A percentile compares a stretch with the other conserved stretches of the same genome.
Conservation (phyloP, 37 sponge, comb jelly and placozoan species). For the Ianthella basta region DNA sequence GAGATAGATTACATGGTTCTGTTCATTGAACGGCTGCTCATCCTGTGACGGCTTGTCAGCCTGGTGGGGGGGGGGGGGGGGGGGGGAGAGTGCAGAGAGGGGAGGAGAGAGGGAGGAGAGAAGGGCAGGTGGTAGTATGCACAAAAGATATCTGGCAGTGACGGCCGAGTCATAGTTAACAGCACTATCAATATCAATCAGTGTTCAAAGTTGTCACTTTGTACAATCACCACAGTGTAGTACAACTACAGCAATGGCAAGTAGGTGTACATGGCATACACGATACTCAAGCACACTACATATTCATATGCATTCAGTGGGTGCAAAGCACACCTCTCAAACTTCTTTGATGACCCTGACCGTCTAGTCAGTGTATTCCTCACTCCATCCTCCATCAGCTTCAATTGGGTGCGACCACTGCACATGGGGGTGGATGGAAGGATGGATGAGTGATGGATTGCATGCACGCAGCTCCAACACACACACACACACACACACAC, state of each 20-base stretch:
- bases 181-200: too few species aligned
- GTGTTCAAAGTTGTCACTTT: too few species aligned
- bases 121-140: too few species aligned
- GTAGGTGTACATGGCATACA: too few species aligned
- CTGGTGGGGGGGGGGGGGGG: background rate
- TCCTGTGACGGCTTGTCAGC: slow-evolving; percentile 1
- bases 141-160: too few species aligned
- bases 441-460: background rate
- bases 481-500: slow-evolving; percentile 38
- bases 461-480: background rate
- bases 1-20: background rate
- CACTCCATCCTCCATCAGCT: slow-evolving; percentile 68
- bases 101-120: too few species aligned
- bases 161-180: too few species aligned
- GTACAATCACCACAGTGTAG: too few species aligned
- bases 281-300: background rate
- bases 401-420: slow-evolving; percentile 85
- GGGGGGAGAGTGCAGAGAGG: too few species aligned
- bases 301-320: too few species aligned
- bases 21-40: background rate
- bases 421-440: background rate
- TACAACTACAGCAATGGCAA: too few species aligned
- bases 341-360: slow-evolving; percentile 37
- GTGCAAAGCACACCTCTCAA: slow-evolving; percentile 54
- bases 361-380: slow-evolving; percentile 14